Evolutionary conservation across 2,888 invertebrate genomes (phyloP), one percentile per base, ranked within the genome.

Genomic region (Timema podura): DNA sequence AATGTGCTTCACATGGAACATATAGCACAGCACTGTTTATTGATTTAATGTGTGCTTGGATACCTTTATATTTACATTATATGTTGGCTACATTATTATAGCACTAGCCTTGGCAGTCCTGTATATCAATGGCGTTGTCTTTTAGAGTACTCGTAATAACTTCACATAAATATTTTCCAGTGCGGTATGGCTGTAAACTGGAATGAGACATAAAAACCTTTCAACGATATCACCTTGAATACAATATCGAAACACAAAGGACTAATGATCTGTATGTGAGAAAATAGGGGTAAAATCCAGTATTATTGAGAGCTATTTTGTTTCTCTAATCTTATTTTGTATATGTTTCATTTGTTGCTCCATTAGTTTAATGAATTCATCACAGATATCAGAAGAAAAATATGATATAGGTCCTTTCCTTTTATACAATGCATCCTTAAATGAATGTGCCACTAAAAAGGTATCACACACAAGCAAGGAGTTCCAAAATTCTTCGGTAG

Each of bases 111-210:
- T 5, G 54, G 54, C 54, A 54, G 16, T 54, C 54, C 54, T 54
- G 54, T 6, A 54, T 54, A 54, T 54, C 54, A 54, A 54, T 54
- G n/a, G n/a, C n/a, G n/a, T n/a, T n/a, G n/a, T n/a, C n/a, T 54
- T 54, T 7, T 54, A 54, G 54, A 54, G 16, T 10, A 54, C 54
- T 6, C 6, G 54, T 54, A 15, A 54, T 16, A 54, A 54, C 11
- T 54, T 54, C 54, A 54, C 54, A 7, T 54, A 54, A 54, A 54
- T 54, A 5, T 54, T 5, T 54, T 54, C n/a, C n/a, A n/a, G n/a
- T n/a, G n/a, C n/a, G n/a, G n/a, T n/a, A n/a, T n/a, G n/a, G n/a
- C n/a, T n/a, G n/a, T n/a, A n/a, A n/a, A n/a, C n/a, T n/a, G n/a
- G n/a, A n/a, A n/a, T n/a, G n/a, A n/a, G n/a, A n/a, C n/a, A n/a